Percentiles rank a stretch among this genome's conserved stretches.
Evolutionary conservation across 2,797 vertebrate genomes (phyloP).

Genomic region (Halcyon chelicuti): DNA sequence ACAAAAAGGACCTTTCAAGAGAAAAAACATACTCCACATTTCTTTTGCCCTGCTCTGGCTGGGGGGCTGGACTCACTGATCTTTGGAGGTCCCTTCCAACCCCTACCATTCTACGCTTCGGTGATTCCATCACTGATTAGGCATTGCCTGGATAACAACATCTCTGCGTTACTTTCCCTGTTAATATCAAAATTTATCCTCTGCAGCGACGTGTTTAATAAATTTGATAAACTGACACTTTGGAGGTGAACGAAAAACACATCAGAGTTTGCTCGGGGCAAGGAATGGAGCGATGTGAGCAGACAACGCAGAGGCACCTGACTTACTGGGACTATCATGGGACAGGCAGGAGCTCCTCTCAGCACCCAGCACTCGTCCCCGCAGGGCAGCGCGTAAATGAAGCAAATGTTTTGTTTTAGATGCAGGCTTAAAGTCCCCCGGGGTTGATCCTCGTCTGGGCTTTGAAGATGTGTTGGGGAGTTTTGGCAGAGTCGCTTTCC

Average conservation of each 20-base stretch:
- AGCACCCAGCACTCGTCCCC: not conserved
- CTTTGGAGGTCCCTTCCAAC: no score
- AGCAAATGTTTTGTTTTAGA: not conserved
- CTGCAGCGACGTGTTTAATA: not conserved
- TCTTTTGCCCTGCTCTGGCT: no score
- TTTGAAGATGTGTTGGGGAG: slow-evolving; percentile 29
- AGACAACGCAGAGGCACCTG: not conserved
- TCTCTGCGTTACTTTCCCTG: not conserved
- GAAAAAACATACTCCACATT: not conserved
- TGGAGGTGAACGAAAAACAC: not conserved
- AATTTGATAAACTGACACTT: not conserved
- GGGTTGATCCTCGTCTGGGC: not conserved
- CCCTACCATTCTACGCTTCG: no score
- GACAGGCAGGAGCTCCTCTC: not conserved
- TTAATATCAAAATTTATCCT: not conserved
- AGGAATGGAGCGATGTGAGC: not conserved
- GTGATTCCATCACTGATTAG: not conserved
- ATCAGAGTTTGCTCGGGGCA: not conserved
- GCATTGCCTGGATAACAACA: not conserved
- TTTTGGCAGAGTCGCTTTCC: slow-evolving; percentile 26
- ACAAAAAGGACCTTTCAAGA: not conserved
- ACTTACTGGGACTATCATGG: not conserved
- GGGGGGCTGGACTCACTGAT: no score
- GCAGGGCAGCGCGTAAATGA: not conserved
- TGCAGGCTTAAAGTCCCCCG: not conserved